phyloP scores from a whole-genome alignment of 2,113 vertebrate genomes.

The Anseranas semipalmata region DNA sequence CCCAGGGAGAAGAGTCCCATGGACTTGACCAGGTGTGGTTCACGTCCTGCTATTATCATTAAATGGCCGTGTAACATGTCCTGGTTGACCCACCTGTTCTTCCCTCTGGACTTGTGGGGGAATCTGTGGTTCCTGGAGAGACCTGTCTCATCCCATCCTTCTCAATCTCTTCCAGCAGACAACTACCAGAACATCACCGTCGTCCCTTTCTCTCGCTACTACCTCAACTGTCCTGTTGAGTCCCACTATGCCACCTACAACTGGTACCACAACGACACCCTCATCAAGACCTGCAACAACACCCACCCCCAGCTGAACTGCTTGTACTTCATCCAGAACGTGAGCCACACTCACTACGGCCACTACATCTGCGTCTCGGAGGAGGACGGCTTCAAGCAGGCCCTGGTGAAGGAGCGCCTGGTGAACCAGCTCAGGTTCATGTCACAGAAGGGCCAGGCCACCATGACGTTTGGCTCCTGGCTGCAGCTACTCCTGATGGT shows the following conservation, averaged over 20 bases:
- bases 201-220: constrained; percentile 72
- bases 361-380: constrained; percentile 73
- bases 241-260: constrained; percentile 78
- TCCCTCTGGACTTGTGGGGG: background rate
- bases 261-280: constrained; percentile 70
- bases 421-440: constrained; percentile 3
- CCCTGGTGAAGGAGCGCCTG: constrained; percentile 68
- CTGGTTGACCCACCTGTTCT: rapidly evolving
- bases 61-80: rapidly evolving
- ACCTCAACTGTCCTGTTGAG: constrained; percentile 77
- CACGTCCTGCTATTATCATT: background rate
- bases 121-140: rapidly evolving
- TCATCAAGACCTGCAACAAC: constrained; percentile 71
- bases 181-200: constrained; percentile 57
- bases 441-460: background rate
- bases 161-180: background rate
- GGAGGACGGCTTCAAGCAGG: constrained; percentile 71
- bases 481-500: constrained; percentile 40
- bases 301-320: constrained; percentile 69
- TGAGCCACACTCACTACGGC: constrained; percentile 63
- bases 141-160: background rate
- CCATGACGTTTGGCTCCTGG: background rate
- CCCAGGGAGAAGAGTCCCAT: background rate
- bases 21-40: rapidly evolving
- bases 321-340: constrained; percentile 76